Percentiles rank a stretch among this genome's conserved stretches.
Conservation (phyloP, 2,113 vertebrate genomes). For the Strigops habroptila region DNA sequence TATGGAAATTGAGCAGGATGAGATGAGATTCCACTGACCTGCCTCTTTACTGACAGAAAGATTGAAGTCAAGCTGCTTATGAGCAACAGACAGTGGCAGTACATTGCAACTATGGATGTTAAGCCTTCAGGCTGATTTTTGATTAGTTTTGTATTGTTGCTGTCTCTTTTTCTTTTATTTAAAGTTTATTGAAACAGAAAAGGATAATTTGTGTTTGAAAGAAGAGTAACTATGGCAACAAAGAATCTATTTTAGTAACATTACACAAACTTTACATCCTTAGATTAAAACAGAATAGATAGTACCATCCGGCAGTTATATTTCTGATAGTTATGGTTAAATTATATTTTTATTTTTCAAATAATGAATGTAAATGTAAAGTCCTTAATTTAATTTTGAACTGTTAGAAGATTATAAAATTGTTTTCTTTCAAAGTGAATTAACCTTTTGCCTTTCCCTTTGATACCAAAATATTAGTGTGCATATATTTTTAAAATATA, state of each 20-base stretch:
- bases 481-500: conserved; percentile 1
- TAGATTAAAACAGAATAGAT: not conserved
- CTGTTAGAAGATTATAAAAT: conserved; percentile 57
- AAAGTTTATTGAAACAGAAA: conserved; percentile 43
- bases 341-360: conserved; percentile 63
- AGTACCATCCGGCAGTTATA: not conserved
- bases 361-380: conserved; percentile 60
- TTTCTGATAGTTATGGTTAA: conserved; percentile 25
- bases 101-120: not conserved
- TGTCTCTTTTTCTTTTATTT: conserved; percentile 21
- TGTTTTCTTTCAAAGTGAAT: conserved; percentile 66
- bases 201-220: conserved; percentile 46
- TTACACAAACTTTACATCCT: not conserved
- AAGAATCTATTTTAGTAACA: conserved; percentile 6
- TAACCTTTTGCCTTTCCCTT: conserved; percentile 62
- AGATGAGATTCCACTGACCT: conserved; percentile 50
- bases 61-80: conserved; percentile 30
- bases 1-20: conserved; percentile 28
- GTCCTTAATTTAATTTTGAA: conserved; percentile 39
- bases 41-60: not conserved
- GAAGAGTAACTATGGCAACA: conserved; percentile 6
- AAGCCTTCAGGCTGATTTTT: conserved; percentile 51
- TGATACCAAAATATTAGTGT: conserved; percentile 31
- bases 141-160: conserved; percentile 51
- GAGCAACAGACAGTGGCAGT: not conserved